Base-by-base conservation (phyloP, 2,888 invertebrate species). In the Zootermopsis nevadensis region DNA sequence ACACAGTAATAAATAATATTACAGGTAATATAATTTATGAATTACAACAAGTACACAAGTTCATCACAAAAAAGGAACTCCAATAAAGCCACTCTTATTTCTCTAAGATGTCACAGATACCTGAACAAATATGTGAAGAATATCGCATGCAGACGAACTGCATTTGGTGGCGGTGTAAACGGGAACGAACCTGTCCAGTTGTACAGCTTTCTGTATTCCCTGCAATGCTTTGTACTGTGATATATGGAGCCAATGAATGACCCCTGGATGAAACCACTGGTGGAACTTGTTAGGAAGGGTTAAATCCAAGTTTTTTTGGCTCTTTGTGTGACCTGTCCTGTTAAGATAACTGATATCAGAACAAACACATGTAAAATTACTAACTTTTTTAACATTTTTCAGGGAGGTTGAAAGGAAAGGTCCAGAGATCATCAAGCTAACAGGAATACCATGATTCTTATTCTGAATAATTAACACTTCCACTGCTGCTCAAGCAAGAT, bases 171-270 rank as follows among this genome's bases (percentile, higher is more conserved):
- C 60, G n/a, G 24, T 60, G 60, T 60, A 60, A 24, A n/a, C 27
- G 2, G 60, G 60, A 60, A 60, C 60, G 1, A 60, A 90, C 84
- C 93, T 93, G 88, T 98, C 98, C 82, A 98, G 90, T 86, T 97
- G 96, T 0, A 98, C 96, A 0, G 98, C 98, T 88, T 96, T 96
- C 86, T 96, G 95, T 82, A 98, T 97, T 83, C 98, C 92, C 85
- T 95, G 95, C 80, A 96, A 91, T 0, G 97, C 97, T 89, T 98
- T 98, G 87, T 94, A 96, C 2, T 96, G 95, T 0, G 98, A 98
- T 84, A 99, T 97, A 87, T 97, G 96, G 38, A 99, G 89, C 98
- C 99, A 99, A 87, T 97, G 97, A 0, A 96, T 95, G 0, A 99
- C 97, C 1, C 97, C 98, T n/a, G 94, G 94, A 87, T 95, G 94